Evolutionary conservation across 2,888 invertebrate genomes (phyloP).

Genomic region (Caenorhabditis sp.): DNA sequence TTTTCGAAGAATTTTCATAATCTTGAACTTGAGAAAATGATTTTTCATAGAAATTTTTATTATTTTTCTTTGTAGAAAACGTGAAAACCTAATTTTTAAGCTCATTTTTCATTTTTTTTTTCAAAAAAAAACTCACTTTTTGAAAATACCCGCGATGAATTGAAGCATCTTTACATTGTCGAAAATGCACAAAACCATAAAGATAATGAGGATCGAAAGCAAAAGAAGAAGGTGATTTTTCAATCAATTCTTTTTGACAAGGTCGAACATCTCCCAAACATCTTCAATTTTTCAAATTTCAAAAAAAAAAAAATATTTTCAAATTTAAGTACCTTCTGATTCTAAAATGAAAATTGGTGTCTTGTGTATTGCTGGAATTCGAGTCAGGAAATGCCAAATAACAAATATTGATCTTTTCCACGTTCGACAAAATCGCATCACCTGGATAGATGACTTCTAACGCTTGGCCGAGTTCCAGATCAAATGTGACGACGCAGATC

Average conservation of each 20-base stretch:
- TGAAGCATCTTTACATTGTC: conserved; percentile 90
- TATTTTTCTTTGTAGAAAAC: too few relatives aligned
- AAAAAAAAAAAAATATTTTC: too few relatives aligned
- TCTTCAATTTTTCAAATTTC: conserved; percentile 2
- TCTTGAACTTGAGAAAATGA: too few relatives aligned
- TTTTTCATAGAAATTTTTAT: too few relatives aligned
- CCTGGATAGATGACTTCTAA: conserved; percentile 89
- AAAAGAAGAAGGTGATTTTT: conserved; percentile 41
- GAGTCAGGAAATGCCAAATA: conserved; percentile 99
- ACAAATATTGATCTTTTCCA: conserved; percentile 80
- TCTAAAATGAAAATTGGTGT: conserved; percentile 94
- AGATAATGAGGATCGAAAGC: conserved; percentile 72
- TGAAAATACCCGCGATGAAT: conserved; percentile 97
- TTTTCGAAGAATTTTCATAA: too few relatives aligned
- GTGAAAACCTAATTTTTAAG: too few relatives aligned
- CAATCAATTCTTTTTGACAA: conserved; percentile 29
- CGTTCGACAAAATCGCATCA: conserved; percentile 76
- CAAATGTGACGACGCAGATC: conserved; percentile 97
- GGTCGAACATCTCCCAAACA: conserved; percentile 16
- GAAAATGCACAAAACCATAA: conserved; percentile 97
- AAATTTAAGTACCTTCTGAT: conserved; percentile 76
- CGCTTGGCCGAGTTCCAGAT: conserved; percentile 97
- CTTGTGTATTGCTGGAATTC: conserved; percentile 93
- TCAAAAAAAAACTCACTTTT: conserved; percentile 77
- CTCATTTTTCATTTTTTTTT: too few relatives aligned